Evolutionary conservation across 2,797 vertebrate genomes (phyloP).

Genomic region (Acridotheres tristis): DNA sequence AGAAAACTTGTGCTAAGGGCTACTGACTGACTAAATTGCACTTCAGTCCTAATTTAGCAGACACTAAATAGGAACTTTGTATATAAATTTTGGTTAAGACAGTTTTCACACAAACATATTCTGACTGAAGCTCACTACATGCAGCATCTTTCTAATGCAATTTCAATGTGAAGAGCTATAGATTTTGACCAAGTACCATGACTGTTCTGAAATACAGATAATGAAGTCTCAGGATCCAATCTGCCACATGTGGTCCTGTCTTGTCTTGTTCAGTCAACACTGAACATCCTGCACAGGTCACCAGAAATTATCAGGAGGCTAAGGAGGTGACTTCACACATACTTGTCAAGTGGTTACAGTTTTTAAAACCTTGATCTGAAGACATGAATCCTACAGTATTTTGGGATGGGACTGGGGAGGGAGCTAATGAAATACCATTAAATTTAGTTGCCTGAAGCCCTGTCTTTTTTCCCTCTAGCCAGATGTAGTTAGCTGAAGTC

Average conservation of each 20-base stretch:
- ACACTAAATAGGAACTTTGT: not conserved
- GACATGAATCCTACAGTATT: not conserved
- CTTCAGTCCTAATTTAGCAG: not conserved
- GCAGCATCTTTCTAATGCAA: not conserved
- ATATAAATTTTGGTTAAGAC: not conserved
- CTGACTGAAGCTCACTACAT: not conserved
- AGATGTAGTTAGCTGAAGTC: conserved; percentile 54
- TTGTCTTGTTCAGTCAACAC: not conserved
- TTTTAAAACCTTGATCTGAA: not conserved
- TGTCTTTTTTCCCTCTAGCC: not conserved
- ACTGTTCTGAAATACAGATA: not conserved
- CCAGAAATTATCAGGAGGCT: not conserved
- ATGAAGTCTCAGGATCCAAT: not conserved
- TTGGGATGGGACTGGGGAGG: not conserved
- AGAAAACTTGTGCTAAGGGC: not conserved
- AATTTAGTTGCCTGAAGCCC: conserved; percentile 27
- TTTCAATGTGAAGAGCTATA: not conserved
- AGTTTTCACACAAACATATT: not conserved
- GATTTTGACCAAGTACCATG: not conserved
- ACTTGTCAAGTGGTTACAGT: not conserved
- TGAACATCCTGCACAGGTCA: not conserved
- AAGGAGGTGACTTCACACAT: not conserved
- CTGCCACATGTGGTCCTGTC: not conserved
- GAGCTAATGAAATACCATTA: conserved; percentile 31
- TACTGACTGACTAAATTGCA: not conserved